These are phyloP conservation scores for Ceyx erithaca DNA, from an alignment of 2,797 vertebrate genomes.

Conservation along the genomic window DNA sequence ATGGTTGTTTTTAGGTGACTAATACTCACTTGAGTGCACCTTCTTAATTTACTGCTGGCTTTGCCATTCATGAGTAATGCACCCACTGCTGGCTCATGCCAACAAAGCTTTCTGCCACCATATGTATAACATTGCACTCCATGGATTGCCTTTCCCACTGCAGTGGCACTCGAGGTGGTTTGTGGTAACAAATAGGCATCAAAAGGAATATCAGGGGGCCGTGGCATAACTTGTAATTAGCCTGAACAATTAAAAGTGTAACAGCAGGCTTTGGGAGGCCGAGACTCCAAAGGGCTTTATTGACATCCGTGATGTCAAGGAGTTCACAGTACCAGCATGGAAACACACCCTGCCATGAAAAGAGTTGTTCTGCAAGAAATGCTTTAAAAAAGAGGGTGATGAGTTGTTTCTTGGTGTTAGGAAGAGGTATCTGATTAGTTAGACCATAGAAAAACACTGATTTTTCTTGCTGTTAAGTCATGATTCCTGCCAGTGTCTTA, in stretches of 20 bases:
- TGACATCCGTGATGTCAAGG: not conserved
- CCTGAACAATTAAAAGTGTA: conserved; percentile 18
- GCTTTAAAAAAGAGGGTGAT: not conserved
- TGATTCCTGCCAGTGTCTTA: not conserved
- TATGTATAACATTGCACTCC: conserved; percentile 20
- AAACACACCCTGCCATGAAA: not conserved
- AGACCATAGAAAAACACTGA: not conserved
- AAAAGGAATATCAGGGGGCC: not conserved
- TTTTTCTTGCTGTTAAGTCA: not conserved
- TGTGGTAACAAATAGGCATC: conserved; percentile 13
- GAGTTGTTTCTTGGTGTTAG: not conserved
- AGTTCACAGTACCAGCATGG: not conserved
- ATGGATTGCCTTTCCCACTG: not conserved
- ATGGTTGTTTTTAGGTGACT: conserved; percentile 68
- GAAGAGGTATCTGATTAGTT: not conserved
- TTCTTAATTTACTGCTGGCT: conserved; percentile 71
- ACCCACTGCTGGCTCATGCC: conserved; percentile 55
- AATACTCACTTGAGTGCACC: conserved; percentile 62
- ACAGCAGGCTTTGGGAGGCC: not conserved
- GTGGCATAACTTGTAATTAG: not conserved
- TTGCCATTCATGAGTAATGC: conserved; percentile 67
- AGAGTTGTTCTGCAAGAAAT: not conserved
- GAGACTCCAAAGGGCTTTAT: not conserved
- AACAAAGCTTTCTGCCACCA: conserved; percentile 67
- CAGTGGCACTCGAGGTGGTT: not conserved